Conservation (phyloP, 2,113 vertebrate species). For the Megaceryle torquata region DNA sequence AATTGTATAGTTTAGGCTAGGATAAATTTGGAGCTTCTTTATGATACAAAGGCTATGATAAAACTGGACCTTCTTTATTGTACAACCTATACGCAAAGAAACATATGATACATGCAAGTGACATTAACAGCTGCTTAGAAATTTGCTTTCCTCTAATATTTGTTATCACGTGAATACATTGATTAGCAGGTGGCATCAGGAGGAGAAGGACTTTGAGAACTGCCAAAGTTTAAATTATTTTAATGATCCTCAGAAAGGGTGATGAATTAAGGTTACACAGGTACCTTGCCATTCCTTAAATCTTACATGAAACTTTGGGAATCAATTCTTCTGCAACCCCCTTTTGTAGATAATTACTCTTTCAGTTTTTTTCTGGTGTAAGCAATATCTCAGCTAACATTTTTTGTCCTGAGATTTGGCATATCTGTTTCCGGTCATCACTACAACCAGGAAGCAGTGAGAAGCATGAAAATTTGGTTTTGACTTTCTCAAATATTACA, state of each 20-base stretch:
- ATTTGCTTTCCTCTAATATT: neutral
- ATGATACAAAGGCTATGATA: neutral
- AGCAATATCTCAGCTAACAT: neutral
- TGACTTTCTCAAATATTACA: neutral
- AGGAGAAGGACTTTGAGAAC: neutral
- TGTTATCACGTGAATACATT: neutral
- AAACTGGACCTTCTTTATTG: no score
- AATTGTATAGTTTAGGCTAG: neutral
- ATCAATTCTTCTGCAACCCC: neutral
- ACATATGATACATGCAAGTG: neutral
- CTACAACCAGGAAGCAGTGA: neutral
- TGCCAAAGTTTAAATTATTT: neutral
- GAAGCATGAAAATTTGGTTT: neutral
- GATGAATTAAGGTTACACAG: neutral
- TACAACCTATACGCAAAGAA: neutral
- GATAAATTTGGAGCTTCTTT: neutral
- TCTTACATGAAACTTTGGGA: neutral
- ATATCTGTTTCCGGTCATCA: neutral
- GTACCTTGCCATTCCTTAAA: neutral
- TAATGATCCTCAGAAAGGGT: neutral
- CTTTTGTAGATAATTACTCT: constrained; percentile 4
- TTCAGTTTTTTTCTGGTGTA: neutral
- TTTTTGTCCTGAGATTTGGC: neutral
- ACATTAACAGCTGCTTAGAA: neutral
- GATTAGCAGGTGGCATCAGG: neutral